A percentile compares a stretch with the other conserved stretches of the same genome.
Conservation (phyloP, 2,113 vertebrate genomes). For the Tachycineta bicolor region DNA sequence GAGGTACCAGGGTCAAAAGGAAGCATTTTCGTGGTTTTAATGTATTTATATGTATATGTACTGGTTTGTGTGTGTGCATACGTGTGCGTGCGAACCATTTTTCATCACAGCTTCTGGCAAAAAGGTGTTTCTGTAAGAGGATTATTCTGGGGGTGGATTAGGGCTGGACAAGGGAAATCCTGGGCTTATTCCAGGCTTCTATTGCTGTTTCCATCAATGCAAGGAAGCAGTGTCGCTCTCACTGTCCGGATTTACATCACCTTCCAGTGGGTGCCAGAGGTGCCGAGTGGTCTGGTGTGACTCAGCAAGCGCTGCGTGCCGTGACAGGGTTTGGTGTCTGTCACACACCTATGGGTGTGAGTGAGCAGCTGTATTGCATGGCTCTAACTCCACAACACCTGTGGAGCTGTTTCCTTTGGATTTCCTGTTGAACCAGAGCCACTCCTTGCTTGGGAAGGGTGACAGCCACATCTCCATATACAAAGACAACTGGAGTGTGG, state of each 20-base stretch:
- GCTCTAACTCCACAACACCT: background rate
- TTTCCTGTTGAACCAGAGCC: background rate
- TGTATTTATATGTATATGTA: background rate
- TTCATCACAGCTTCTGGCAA: background rate
- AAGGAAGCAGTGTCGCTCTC: background rate
- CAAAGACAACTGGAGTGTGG: background rate
- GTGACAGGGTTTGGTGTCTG: background rate
- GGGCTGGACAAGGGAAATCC: background rate
- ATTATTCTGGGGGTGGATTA: background rate
- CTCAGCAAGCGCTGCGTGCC: background rate
- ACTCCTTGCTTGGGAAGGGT: background rate
- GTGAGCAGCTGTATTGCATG: background rate
- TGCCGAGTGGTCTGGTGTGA: background rate
- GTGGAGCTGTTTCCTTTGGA: background rate
- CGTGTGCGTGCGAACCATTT: fast-evolving
- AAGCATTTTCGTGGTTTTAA: background rate
- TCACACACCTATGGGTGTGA: fast-evolving
- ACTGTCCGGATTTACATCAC: background rate
- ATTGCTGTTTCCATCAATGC: background rate
- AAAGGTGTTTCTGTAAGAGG: background rate
- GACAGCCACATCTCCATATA: fast-evolving
- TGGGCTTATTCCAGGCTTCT: background rate
- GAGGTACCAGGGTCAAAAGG: background rate
- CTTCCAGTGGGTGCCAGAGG: background rate
- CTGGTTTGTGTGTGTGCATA: background rate